Percentiles rank a stretch among this genome's conserved stretches.
These are phyloP conservation scores for Cuculus canorus DNA, from an alignment of 2,797 vertebrate genomes.

Conservation along the genomic window DNA sequence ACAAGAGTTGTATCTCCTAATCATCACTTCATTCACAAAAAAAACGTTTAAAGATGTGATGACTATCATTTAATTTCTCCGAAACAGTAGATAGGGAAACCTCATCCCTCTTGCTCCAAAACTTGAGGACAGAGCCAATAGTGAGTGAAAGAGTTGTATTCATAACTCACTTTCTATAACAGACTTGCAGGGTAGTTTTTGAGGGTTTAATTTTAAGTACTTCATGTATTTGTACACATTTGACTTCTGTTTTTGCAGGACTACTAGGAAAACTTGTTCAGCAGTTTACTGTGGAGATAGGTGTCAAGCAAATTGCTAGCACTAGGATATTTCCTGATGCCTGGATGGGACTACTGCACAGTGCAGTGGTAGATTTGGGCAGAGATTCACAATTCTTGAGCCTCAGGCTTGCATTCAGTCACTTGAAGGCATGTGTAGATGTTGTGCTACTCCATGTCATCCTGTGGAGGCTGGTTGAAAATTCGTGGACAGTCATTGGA, in stretches of 20 bases:
- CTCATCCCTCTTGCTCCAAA: background rate
- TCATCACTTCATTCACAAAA: background rate
- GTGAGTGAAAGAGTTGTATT: background rate
- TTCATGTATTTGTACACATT: background rate
- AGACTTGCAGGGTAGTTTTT: background rate
- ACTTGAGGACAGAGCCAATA: background rate
- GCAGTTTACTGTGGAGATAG: background rate
- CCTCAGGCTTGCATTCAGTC: background rate
- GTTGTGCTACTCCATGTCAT: background rate
- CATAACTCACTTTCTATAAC: background rate
- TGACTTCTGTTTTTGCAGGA: background rate
- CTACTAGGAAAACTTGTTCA: background rate
- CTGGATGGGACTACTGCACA: background rate
- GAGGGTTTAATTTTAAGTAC: background rate
- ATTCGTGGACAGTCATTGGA: background rate
- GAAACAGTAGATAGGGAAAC: background rate
- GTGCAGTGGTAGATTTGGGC: background rate
- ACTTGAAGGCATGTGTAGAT: fast-evolving
- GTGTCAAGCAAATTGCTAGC: background rate
- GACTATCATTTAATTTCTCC: background rate
- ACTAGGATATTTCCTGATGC: background rate
- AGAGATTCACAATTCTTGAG: background rate
- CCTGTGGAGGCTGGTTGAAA: background rate
- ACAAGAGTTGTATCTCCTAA: background rate
- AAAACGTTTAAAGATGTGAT: background rate